Evolutionary conservation across 2,113 vertebrate species (phyloP).

Genomic region (Conger conger): DNA sequence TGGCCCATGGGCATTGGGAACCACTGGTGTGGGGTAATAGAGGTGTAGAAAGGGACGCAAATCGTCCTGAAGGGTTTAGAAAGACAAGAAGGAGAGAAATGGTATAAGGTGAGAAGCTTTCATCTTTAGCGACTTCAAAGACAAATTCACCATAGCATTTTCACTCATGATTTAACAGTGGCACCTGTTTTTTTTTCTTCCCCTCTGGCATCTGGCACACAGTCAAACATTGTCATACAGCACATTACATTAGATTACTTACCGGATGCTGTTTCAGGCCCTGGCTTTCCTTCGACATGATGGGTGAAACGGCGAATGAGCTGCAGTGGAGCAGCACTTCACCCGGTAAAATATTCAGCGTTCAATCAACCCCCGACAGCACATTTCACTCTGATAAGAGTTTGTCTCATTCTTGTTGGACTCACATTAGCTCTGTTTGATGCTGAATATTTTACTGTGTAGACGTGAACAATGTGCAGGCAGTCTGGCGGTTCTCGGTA

Average conservation of each 20-base stretch:
- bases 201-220: no score
- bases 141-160: neutral
- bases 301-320: neutral
- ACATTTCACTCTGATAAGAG: neutral
- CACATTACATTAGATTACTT: neutral
- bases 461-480: neutral
- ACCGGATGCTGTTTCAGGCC: neutral
- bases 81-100: neutral
- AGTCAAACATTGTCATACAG: neutral
- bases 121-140: neutral
- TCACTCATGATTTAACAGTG: neutral
- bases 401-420: neutral
- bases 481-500: no score
- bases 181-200: neutral
- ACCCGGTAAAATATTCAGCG: neutral
- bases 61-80: neutral
- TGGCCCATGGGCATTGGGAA: no score
- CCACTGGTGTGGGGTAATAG: neutral
- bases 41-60: neutral
- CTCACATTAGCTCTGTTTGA: no score
- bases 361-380: no score
- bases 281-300: neutral
- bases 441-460: neutral
- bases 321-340: neutral
- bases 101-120: neutral